These are phyloP conservation scores for Sclerurus mexicanus DNA, from an alignment of 2,113 vertebrate species.

Conservation along the genomic window DNA sequence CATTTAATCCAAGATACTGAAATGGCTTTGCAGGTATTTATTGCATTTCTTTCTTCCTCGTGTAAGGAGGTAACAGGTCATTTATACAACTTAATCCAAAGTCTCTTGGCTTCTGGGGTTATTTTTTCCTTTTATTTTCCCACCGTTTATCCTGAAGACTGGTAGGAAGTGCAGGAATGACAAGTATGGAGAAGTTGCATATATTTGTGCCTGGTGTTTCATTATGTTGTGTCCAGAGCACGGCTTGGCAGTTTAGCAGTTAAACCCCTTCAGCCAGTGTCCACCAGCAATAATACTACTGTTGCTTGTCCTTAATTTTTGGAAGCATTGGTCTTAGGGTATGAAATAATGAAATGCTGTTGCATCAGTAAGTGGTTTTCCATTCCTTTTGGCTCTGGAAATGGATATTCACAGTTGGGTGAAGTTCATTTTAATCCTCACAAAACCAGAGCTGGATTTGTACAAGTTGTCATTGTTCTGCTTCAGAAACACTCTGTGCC, in stretches of 20 bases:
- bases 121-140: constrained; percentile 30
- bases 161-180: background rate
- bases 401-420: constrained; percentile 46
- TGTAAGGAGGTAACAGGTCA: constrained; percentile 33
- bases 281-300: background rate
- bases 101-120: background rate
- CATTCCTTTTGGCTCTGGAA: constrained; percentile 58
- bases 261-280: background rate
- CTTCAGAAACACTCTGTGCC: constrained; percentile 35
- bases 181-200: background rate
- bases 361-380: constrained; percentile 58
- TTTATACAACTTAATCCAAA: constrained; percentile 51
- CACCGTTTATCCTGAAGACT: background rate
- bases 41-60: constrained; percentile 11
- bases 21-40: constrained; percentile 43
- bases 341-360: constrained; percentile 49
- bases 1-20: constrained; percentile 47
- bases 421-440: constrained; percentile 67
- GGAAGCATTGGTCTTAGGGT: background rate
- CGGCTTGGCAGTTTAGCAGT: background rate
- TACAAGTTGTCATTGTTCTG: constrained; percentile 52
- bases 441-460: constrained; percentile 61
- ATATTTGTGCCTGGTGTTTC: background rate
- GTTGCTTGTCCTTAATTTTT: constrained; percentile 10
- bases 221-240: background rate